These are phyloP conservation scores for Alfaro cultratus DNA, from an alignment of 2,797 vertebrate genomes.

Conservation along the genomic window DNA sequence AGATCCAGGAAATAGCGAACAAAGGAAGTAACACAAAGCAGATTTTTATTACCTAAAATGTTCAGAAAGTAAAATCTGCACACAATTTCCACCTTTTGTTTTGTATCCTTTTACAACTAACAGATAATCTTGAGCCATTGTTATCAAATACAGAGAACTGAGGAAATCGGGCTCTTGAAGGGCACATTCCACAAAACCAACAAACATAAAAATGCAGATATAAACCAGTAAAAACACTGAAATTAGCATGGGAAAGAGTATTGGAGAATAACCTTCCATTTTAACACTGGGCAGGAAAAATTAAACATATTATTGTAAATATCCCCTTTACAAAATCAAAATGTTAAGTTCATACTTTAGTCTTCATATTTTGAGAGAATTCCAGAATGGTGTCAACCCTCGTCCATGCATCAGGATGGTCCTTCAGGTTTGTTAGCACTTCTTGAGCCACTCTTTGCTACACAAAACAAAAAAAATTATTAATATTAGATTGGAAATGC, in stretches of 20 bases:
- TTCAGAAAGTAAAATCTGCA: neutral
- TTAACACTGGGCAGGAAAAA: neutral
- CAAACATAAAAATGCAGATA: neutral
- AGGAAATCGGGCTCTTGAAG: neutral
- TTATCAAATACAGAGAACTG: neutral
- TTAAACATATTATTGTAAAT: neutral
- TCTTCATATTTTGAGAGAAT: constrained; percentile 99
- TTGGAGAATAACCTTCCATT: neutral
- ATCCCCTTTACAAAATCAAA: neutral
- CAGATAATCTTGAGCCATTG: neutral
- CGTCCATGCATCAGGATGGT: constrained; percentile 98
- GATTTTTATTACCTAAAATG: neutral
- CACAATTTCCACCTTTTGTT: neutral
- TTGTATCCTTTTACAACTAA: neutral
- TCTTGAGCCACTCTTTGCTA: constrained; percentile 98
- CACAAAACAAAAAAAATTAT: neutral
- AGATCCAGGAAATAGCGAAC: neutral
- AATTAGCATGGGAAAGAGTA: neutral
- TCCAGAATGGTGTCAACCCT: constrained; percentile 98
- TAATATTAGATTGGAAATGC: neutral
- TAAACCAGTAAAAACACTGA: neutral
- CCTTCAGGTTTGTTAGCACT: constrained; percentile 96
- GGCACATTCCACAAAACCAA: neutral
- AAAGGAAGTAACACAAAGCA: neutral
- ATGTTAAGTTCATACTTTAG: constrained; percentile 87